Evolutionary conservation across 2,113 vertebrate species (phyloP), one percentile per base, ranked within the genome.

Genomic region (Neomonachus schauinslandi): DNA sequence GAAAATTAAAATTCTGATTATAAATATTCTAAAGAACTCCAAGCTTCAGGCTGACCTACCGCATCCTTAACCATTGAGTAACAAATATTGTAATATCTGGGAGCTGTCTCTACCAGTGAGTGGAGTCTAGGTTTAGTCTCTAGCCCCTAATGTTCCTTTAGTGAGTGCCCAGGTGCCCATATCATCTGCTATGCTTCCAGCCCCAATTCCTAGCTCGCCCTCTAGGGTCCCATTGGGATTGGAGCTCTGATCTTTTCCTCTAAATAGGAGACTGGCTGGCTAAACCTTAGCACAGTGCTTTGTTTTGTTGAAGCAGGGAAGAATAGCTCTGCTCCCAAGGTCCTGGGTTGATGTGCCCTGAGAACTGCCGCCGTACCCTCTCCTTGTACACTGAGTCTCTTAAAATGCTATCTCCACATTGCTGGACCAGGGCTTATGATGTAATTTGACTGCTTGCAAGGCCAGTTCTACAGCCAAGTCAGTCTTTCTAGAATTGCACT

Each of bases 1-100:
- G 24, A 81, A 61, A 53, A 2, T 55, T 89, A 91, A 96, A 97
- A 79, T 59, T 74, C 59, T 84, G 49, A 63, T 85, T 59, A 89
- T 51, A 88, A 57, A 93, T 67, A 67, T 31, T 46, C 74, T 69
- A 42, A 94, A 89, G 63, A 59, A 72, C 55, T 21, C 26, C 65
- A 90, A 90, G 18, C 42, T 26, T 33, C 19, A 26, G 22, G 46
- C 33, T 81, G 33, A 91, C 49, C 55, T 61, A 49, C 15, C 18
- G 8, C 15, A 49, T 76, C 21, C 39, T 49, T 93, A 63, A 80
- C 53, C 51, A 92, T 0, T 31, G 71, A 93, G 13, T 49, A 84
- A 81, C 13, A 85, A 84, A 89, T 28, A 74, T 1, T 65, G 5
- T 24, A 74, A 36, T 46, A 67, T 69, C 61, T 31, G 16, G 22